Conservation (phyloP, 2,888 invertebrate genomes). For the Liodrosophila aerea region DNA sequence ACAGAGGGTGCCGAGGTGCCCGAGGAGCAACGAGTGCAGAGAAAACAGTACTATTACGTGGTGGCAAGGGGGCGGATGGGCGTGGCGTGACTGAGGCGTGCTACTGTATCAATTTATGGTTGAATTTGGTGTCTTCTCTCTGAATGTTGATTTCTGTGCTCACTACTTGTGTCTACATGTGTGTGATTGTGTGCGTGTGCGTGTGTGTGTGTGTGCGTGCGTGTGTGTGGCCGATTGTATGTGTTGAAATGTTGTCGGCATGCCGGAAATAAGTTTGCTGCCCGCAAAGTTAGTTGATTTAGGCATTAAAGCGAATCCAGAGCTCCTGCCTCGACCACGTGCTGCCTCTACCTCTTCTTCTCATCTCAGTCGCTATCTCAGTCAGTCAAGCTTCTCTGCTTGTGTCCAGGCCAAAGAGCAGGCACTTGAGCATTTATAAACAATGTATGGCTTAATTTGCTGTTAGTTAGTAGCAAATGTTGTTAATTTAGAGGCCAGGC, state of each 20-base stretch:
- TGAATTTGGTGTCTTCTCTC: constrained; percentile 67
- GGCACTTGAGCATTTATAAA: constrained; percentile 69
- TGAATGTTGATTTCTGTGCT: constrained; percentile 41
- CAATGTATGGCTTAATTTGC: constrained; percentile 77
- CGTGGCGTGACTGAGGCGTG: constrained; percentile 54
- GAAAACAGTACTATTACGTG: background rate
- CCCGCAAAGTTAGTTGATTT: constrained; percentile 77
- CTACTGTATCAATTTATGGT: constrained; percentile 77
- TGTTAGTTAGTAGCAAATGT: constrained; percentile 76
- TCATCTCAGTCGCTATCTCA: background rate
- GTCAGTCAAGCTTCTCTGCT: background rate
- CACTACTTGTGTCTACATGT: constrained; percentile 7
- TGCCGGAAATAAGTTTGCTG: constrained; percentile 76
- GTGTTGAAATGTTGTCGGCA: constrained; percentile 64
- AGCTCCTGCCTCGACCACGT: constrained; percentile 16
- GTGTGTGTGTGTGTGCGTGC: constrained; percentile 4
- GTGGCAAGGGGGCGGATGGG: constrained; percentile 2
- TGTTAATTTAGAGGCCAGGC: constrained; percentile 63
- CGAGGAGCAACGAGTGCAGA: background rate
- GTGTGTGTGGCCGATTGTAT: constrained; percentile 12
- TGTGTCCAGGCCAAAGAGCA: constrained; percentile 1
- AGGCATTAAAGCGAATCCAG: constrained; percentile 73
- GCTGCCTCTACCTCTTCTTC: background rate
- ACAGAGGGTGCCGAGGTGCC: background rate
- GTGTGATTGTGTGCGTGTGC: constrained; percentile 21